These are phyloP conservation scores for Gallinago media DNA, from an alignment of 2,113 vertebrate species.

Conservation along the genomic window DNA sequence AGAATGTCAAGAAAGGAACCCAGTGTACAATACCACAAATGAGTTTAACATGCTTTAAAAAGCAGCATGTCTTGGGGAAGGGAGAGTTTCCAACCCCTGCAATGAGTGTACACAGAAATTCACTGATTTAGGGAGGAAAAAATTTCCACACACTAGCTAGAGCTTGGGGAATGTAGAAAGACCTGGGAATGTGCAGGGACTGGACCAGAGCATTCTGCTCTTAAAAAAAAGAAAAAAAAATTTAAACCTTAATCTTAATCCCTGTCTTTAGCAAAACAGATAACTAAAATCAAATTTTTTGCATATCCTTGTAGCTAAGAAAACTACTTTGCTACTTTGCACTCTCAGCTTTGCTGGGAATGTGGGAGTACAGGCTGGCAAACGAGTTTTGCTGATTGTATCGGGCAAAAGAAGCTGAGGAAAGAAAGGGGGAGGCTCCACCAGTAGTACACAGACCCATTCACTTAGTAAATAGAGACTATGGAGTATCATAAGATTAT, in stretches of 20 bases:
- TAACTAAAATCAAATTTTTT: slow-evolving; percentile 35
- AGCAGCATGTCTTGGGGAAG: neutral
- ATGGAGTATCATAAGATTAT: neutral
- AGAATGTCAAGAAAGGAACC: neutral
- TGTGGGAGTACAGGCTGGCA: neutral
- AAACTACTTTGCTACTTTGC: neutral
- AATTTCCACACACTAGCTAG: neutral
- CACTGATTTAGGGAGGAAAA: neutral
- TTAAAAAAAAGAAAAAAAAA: neutral
- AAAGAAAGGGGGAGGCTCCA: neutral
- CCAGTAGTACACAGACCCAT: neutral
- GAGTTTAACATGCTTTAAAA: neutral
- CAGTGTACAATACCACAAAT: neutral
- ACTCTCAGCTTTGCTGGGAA: neutral
- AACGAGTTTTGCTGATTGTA: neutral
- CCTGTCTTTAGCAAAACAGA: neutral
- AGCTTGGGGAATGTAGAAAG: neutral
- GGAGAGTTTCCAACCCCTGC: neutral
- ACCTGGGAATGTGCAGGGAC: neutral
- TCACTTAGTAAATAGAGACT: neutral
- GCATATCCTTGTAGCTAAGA: neutral
- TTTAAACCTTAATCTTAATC: slow-evolving; percentile 22
- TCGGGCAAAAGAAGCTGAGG: neutral
- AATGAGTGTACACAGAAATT: neutral
- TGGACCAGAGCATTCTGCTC: neutral